Evolutionary conservation across 2,888 invertebrate species (phyloP), one percentile per base, ranked within the genome.

Genomic region (Thecocarcelia acutangulata): DNA sequence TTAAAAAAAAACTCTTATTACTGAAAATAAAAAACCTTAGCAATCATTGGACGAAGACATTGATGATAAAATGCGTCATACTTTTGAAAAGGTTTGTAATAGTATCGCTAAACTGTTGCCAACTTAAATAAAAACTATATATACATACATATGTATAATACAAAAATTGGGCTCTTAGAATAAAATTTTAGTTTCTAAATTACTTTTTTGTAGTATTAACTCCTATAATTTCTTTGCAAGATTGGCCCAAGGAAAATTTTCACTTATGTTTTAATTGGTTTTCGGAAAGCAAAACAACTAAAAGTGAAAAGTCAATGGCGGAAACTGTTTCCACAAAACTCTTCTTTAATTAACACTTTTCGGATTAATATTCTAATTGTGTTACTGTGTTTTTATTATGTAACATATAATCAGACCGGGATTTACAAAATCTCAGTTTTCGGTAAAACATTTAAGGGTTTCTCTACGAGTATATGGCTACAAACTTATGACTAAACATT

Each of bases 51-150:
- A 80, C 77, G 84, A 84, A 46, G 85, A 80, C 81, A 84, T 89
- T 85, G 88, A 89, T 72, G 95, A 95, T 87, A 95, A 94, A 86
- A 87, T 89, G 88, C 89, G 89, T 86, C 88, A 95, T 84, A 96
- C 96, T 85, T 93, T 96, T 85, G 96, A 95, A 92, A 95, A 96
- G 94, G 96, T 96, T 93, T 91, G 90, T 90, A 89, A 84, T 48
- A 33, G 56, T 40, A 28, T 52, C 58, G 63, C 56, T 66, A 15
- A 73, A n/a, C 33, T 28, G 11, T 37, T 19, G 73, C 48, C 50
- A 59, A 15, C 56, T 70, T 15, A 40, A 52, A 46, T 52, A 28
- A 28, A n/a, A n/a, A 24, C 24, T 24, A 68, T 15, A 42, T 42
- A 42, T 2, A 1, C n/a, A 42, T 5, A 6, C 15, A 66, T 15